Percentiles rank a stretch among this genome's conserved stretches.
These are phyloP conservation scores for Xanthia togata DNA, from an alignment of 2,888 invertebrate genomes.

Conservation along the genomic window DNA sequence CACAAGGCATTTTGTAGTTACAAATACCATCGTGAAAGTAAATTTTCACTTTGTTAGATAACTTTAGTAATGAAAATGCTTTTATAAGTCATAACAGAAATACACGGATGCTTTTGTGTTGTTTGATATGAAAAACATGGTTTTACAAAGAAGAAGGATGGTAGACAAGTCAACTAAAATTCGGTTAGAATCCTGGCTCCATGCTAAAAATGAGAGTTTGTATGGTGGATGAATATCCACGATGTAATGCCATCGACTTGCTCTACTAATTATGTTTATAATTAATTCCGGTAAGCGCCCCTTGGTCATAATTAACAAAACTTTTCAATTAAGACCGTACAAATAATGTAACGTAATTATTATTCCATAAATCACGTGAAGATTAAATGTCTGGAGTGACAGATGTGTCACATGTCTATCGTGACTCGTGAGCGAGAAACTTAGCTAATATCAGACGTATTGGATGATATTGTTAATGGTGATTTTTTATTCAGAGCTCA, in stretches of 20 bases:
- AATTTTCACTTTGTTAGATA: neutral
- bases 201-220: neutral
- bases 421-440: neutral
- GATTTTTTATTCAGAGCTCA: conserved; percentile 1
- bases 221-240: neutral
- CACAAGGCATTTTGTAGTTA: no score
- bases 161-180: neutral
- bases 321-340: neutral
- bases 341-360: neutral
- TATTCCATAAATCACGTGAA: conserved; percentile 13
- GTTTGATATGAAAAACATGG: neutral
- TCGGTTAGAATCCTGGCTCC: neutral
- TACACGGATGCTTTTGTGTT: neutral
- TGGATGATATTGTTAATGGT: neutral
- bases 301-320: neutral
- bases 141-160: no score
- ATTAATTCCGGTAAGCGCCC: no score
- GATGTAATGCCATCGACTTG: neutral
- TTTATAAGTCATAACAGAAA: neutral
- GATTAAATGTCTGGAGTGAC: neutral
- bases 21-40: no score
- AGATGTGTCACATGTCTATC: conserved; percentile 7
- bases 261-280: neutral
- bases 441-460: conserved; percentile 26
- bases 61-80: no score